Evolutionary conservation across 2,888 invertebrate species (phyloP), one percentile per base, ranked within the genome.

Genomic region (Rapana venosa): DNA sequence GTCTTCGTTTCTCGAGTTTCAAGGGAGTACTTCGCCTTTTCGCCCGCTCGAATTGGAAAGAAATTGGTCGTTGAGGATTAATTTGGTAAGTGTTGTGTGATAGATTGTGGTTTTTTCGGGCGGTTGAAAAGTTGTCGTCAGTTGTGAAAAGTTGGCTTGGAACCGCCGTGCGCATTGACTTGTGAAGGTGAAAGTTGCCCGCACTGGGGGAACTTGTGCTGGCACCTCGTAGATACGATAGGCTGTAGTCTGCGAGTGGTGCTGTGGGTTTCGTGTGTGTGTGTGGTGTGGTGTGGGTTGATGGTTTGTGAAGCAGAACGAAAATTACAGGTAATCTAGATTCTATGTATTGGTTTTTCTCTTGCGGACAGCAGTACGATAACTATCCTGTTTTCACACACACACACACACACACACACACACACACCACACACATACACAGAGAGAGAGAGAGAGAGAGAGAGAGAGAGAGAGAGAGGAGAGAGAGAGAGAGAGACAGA

Each of bases 251-350:
- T 47, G 83, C 26, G 47, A 11, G 83, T 83, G 47, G 36, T 17
- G 26, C n/a, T 83, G 47, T 83, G 47, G 5, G 36, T 47, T 83
- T 2, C 4, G 83, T 56, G 81, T 17, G 0, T 35, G 81, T 81
- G 81, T 81, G 36, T 81, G 81, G 35, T 32, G 81, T 81, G 81
- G 81, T 36, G 81, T 81, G 81, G 32, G 35, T 81, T 77, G 26
- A 8, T 6, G 77, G 13, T 77, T n/a, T 26, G 26, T 13, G 77
- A 77, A 30, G 77, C 30, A 77, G 13, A n/a, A 30, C 30, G 77
- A 30, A 77, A 30, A 30, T 30, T 77, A 47, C 47, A 47, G 47
- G 47, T 47, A 47, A 47, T 47, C 4, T 47, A 47, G 47, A 47
- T 77, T n/a, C 81, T 26, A 74, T 74, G 74, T 26, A 11, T 74